phyloP scores from a whole-genome alignment of 2,888 invertebrate genomes.

The Coelogynopora nodosa region DNA sequence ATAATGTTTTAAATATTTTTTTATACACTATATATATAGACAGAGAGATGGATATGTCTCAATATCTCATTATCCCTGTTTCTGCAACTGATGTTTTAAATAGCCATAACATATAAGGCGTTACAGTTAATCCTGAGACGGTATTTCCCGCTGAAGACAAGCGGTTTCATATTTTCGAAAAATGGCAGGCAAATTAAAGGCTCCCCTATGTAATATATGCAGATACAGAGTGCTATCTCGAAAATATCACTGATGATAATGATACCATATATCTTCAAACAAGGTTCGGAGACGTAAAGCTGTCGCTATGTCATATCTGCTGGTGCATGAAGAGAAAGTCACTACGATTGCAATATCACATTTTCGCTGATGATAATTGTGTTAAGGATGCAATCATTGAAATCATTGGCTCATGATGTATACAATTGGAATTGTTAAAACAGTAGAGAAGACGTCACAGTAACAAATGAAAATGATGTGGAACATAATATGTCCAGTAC shows the following conservation, averaged over 20 bases:
- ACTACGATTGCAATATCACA: not conserved
- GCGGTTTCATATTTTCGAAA: too few species aligned
- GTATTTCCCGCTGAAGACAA: too few species aligned
- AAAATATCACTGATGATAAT: too few species aligned
- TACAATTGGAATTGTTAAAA: not conserved
- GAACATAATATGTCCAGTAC: not conserved
- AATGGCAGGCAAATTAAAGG: not conserved
- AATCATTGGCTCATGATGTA: not conserved
- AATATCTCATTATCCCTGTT: too few species aligned
- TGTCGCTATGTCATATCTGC: not conserved
- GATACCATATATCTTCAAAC: too few species aligned
- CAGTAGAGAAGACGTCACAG: not conserved
- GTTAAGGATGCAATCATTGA: not conserved
- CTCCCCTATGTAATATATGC: not conserved
- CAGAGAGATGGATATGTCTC: too few species aligned
- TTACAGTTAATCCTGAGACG: too few species aligned
- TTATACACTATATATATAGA: too few species aligned
- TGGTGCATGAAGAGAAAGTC: not conserved
- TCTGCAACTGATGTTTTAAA: too few species aligned
- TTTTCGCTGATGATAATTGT: not conserved
- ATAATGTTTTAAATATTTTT: too few species aligned
- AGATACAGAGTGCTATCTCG: not conserved
- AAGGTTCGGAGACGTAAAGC: not conserved
- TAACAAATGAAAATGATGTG: not conserved
- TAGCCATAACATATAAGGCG: too few species aligned